Percentiles rank a stretch among this genome's conserved stretches.
Evolutionary conservation across 2,888 invertebrate genomes (phyloP).

Genomic region (Latheticus oryzae): DNA sequence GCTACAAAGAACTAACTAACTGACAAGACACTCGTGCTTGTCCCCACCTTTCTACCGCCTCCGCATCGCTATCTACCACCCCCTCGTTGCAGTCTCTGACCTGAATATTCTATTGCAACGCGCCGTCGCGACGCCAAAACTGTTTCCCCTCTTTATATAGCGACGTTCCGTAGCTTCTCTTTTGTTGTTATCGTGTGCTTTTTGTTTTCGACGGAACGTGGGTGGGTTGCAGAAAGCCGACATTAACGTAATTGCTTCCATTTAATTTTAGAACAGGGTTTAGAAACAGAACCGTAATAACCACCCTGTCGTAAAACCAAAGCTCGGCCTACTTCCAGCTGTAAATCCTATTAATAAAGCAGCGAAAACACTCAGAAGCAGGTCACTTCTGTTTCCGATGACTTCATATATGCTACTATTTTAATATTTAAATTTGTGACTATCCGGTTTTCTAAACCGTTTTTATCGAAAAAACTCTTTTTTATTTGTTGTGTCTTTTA

Average conservation of each 20-base stretch:
- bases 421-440: not conserved
- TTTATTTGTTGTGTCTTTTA: too few species aligned
- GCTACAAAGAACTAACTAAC: too few species aligned
- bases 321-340: constrained; percentile 24
- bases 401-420: not conserved
- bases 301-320: constrained; percentile 14
- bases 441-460: not conserved
- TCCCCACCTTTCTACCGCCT: constrained; percentile 9
- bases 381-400: constrained; percentile 1
- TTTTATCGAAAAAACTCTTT: too few species aligned
- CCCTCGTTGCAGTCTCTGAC: constrained; percentile 52
- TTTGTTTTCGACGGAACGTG: constrained; percentile 22
- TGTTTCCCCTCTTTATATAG: constrained; percentile 37
- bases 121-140: constrained; percentile 51
- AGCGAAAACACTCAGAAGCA: constrained; percentile 13
- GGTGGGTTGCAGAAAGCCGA: constrained; percentile 23
- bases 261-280: constrained; percentile 21
- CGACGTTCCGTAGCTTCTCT: constrained; percentile 25
- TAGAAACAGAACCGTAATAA: not conserved
- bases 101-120: constrained; percentile 51
- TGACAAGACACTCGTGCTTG: not conserved
- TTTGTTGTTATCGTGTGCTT: constrained; percentile 18
- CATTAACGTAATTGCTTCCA: constrained; percentile 30
- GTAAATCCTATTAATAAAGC: constrained; percentile 27
- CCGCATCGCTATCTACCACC: constrained; percentile 30